A percentile compares a stretch with the other conserved stretches of the same genome.
Evolutionary conservation across 1,140 invertebrate species (phyloP).

Genomic region (Lepidurus arcticus): DNA sequence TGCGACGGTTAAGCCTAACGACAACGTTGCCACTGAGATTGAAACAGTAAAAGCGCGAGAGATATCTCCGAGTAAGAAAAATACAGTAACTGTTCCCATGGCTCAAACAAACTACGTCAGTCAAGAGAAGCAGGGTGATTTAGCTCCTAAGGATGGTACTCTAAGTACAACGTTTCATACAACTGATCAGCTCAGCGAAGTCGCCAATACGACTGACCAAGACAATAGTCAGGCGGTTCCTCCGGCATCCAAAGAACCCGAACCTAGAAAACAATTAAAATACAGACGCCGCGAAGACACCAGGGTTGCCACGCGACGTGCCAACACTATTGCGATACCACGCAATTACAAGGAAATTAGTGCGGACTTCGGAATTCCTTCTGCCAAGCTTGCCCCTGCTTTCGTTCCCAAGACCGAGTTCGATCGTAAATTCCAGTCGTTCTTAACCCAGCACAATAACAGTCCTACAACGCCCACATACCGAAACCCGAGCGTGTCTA

Average conservation of each 20-base stretch:
- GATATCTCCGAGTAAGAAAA: no score
- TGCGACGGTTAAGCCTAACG: not conserved
- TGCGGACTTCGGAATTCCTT: slow-evolving; percentile 20
- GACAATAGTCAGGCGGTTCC: not conserved
- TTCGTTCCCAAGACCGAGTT: slow-evolving; percentile 76
- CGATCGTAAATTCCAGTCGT: slow-evolving; percentile 73
- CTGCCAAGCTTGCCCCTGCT: slow-evolving; percentile 35
- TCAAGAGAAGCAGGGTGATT: no score
- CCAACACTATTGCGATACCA: not conserved
- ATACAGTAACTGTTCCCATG: no score
- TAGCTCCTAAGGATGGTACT: no score
- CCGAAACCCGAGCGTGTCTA: slow-evolving; percentile 33
- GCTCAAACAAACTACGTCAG: no score
- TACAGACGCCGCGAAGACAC: not conserved
- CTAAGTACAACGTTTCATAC: not conserved
- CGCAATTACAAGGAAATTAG: slow-evolving; percentile 2
- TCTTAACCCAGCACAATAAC: slow-evolving; percentile 62
- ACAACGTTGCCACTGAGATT: not conserved
- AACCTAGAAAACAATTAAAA: not conserved
- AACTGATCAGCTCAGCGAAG: not conserved
- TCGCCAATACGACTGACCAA: not conserved
- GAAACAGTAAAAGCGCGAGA: not conserved
- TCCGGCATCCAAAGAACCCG: not conserved
- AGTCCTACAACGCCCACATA: slow-evolving; percentile 22
- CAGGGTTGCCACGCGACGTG: not conserved